These are phyloP conservation scores for Pelmatolapia mariae DNA, from an alignment of 2,113 vertebrate species.

Conservation along the genomic window DNA sequence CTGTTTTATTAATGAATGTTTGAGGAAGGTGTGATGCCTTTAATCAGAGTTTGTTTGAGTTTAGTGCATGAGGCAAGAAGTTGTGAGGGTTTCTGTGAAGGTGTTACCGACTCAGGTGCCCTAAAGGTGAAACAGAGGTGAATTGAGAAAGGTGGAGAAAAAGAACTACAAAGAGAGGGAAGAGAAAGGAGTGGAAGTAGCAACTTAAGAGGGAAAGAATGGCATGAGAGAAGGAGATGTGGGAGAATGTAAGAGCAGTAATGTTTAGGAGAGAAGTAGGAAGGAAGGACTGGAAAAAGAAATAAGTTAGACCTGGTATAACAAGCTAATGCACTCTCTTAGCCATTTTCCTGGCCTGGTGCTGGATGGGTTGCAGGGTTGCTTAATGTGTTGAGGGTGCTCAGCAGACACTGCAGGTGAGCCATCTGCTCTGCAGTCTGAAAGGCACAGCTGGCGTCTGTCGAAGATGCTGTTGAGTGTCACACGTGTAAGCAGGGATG, in stretches of 20 bases:
- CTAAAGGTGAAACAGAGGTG: background rate
- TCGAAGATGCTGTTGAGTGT: background rate
- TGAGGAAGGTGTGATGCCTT: background rate
- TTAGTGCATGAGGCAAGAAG: background rate
- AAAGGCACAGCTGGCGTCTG: conserved; percentile 35
- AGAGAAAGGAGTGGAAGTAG: background rate
- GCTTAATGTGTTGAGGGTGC: background rate
- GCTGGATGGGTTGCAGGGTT: background rate
- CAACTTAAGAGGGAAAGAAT: background rate
- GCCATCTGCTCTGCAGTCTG: conserved; percentile 4
- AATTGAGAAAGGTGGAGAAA: background rate
- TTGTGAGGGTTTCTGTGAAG: background rate
- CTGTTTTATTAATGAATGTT: conserved; percentile 33
- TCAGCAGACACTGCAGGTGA: conserved; percentile 17
- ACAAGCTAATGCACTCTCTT: background rate
- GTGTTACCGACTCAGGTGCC: background rate
- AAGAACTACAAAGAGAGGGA: background rate
- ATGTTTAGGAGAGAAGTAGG: background rate
- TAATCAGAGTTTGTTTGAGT: conserved; percentile 1
- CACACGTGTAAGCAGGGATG: background rate
- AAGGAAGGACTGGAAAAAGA: background rate
- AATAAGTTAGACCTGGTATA: background rate
- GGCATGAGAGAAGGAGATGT: background rate
- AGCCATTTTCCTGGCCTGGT: background rate
- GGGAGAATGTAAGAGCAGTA: background rate